Conservation (phyloP, 1,140 invertebrate genomes). For the Diuraphis noxia region DNA sequence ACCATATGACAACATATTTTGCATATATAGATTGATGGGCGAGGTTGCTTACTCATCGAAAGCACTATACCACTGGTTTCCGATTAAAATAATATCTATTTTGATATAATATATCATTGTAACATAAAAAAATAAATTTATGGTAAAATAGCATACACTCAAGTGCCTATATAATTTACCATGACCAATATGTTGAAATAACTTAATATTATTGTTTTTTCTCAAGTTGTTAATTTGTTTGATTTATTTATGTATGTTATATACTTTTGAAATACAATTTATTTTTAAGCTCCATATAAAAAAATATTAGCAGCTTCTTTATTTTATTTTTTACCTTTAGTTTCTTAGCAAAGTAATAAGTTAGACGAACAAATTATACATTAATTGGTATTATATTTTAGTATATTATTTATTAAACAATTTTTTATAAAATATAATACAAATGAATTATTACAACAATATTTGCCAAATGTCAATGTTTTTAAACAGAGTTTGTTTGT, state of each 20-base stretch:
- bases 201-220: background rate
- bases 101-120: background rate
- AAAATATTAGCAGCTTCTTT: background rate
- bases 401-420: background rate
- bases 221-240: constrained; percentile 6
- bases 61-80: too few species aligned
- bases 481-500: background rate
- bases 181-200: background rate
- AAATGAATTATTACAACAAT: background rate
- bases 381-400: background rate
- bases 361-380: background rate
- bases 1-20: background rate
- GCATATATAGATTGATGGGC: too few species aligned
- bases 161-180: background rate
- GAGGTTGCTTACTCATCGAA: too few species aligned
- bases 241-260: constrained; percentile 2
- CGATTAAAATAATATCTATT: background rate
- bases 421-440: background rate
- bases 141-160: background rate
- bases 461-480: too few species aligned
- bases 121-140: background rate
- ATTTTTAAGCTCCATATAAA: background rate
- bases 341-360: constrained; percentile 4
- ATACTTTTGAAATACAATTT: background rate
- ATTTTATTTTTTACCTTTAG: background rate